phyloP scores from a whole-genome alignment of 2,797 vertebrate species.

The Ctenopoma multispine region DNA sequence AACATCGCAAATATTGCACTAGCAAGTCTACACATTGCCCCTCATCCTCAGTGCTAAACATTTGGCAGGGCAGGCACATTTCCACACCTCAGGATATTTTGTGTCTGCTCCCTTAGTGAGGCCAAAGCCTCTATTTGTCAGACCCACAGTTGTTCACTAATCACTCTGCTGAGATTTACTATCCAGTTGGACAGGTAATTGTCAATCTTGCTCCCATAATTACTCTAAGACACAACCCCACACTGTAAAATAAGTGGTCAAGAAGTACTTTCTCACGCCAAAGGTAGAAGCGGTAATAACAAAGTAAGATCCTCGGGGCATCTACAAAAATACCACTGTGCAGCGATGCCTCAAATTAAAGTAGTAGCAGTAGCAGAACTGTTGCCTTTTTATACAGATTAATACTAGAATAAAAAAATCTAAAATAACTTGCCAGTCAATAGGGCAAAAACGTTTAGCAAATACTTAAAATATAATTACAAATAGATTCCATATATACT shows the following conservation, averaged over 20 bases:
- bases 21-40: too few species aligned
- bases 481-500: neutral
- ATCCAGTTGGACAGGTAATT: conserved; percentile 70
- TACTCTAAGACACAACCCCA: conserved; percentile 56
- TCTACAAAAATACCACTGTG: conserved; percentile 38
- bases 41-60: conserved; percentile 7
- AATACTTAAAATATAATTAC: neutral
- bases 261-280: conserved; percentile 67
- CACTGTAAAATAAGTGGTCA: conserved; percentile 36
- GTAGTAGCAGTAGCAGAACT: conserved; percentile 8
- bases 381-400: neutral
- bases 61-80: conserved; percentile 33
- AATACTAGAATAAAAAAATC: neutral
- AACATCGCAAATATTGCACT: too few species aligned
- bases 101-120: conserved; percentile 48
- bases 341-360: conserved; percentile 5
- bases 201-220: conserved; percentile 65
- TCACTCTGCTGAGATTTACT: conserved; percentile 69
- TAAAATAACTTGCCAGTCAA: neutral
- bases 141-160: conserved; percentile 67
- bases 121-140: conserved; percentile 51
- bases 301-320: conserved; percentile 40
- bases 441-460: neutral
- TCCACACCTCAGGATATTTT: conserved; percentile 61
- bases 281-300: conserved; percentile 13